Evolutionary conservation across 2,797 vertebrate species (phyloP), one percentile per base, ranked within the genome.

Genomic region (Chrosomus eos): DNA sequence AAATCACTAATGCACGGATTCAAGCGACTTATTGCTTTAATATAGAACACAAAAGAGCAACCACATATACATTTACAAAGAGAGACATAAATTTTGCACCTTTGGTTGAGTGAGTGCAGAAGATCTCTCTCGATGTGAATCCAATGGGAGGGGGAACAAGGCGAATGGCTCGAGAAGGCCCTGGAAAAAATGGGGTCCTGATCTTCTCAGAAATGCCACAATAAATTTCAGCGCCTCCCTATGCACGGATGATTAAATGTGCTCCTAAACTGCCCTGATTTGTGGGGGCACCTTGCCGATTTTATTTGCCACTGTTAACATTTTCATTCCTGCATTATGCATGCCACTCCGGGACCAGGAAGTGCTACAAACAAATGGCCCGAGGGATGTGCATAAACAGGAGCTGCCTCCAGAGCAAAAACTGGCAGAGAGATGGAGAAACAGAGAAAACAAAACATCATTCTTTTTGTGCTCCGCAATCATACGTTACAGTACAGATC

Each of bases 281-380:
- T 96, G 94, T 95, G 95, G 93, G 95, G 95, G 94, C 95, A 95
- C 95, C 95, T 95, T 95, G 94, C 94, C 91, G 92, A 95, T 96
- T 95, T 96, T 95, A 95, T 96, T 95, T 95, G 95, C 94, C 94
- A 94, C 94, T 95, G 95, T 95, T 96, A 96, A 96, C 95, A 96
- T 96, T 96, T 96, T 95, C 94, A 94, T 95, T 92, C 93, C 90
- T 95, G 94, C 94, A 95, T 95, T 94, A 95, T 95, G 94, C 94
- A 95, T 95, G 93, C 91, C 91, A 93, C 94, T 94, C 92, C 91
- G 93, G 93, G 94, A 93, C 93, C 93, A 94, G 92, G 93, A 95
- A 94, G 91, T 93, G 94, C 93, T 90, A 93, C 94, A 95, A 96
- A 95, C 94, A 96, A 95, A 95, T 94, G 94, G 94, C 94, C 93